These are phyloP conservation scores for Pangasius djambal DNA, from an alignment of 2,797 vertebrate genomes.

Conservation along the genomic window DNA sequence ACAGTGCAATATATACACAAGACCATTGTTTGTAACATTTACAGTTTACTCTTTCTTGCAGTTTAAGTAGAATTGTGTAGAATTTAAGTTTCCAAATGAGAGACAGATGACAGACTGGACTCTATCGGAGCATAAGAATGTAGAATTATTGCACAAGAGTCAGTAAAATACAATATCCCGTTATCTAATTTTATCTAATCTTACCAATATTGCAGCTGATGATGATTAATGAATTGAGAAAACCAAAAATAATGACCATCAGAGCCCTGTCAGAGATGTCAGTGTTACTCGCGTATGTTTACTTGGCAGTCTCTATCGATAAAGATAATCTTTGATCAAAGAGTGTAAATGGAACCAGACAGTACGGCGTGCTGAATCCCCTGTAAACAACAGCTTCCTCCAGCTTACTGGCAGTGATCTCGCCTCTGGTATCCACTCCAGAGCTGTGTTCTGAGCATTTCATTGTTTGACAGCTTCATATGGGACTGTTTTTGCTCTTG, in stretches of 20 bases:
- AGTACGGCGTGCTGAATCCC: constrained; percentile 54
- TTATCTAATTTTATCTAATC: background rate
- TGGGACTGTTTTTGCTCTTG: constrained; percentile 41
- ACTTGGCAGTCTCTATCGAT: constrained; percentile 72
- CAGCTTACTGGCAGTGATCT: constrained; percentile 34
- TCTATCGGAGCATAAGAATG: background rate
- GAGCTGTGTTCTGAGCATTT: constrained; percentile 30
- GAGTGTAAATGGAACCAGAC: constrained; percentile 68
- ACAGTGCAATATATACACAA: background rate
- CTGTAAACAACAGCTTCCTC: constrained; percentile 65
- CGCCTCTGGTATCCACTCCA: constrained; percentile 34
- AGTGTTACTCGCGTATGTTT: constrained; percentile 67
- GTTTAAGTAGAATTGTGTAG: background rate
- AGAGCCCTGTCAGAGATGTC: constrained; percentile 22
- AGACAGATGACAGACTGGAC: background rate
- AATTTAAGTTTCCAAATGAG: background rate
- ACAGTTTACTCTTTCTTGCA: no score
- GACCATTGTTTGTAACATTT: no score
- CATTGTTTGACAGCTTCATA: constrained; percentile 45
- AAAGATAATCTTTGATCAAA: constrained; percentile 74
- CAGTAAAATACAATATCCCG: background rate
- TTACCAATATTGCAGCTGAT: background rate
- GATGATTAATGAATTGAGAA: background rate
- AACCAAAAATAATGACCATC: background rate
- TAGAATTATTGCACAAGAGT: background rate